Evolutionary conservation across 2,113 vertebrate species (phyloP).

Genomic region (Anseranas semipalmata): DNA sequence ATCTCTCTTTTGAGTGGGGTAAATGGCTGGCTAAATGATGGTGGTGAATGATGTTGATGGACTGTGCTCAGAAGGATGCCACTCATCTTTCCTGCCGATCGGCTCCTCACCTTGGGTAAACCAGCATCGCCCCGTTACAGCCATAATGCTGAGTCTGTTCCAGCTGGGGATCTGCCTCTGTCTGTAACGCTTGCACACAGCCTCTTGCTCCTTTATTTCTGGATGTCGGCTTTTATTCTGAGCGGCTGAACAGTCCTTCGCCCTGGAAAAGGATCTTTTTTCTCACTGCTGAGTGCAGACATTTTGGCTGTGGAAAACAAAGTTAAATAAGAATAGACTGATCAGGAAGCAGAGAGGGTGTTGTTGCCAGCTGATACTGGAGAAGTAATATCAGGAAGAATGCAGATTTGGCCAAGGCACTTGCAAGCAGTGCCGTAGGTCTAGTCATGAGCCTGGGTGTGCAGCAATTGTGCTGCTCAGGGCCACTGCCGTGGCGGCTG

Average conservation of each 20-base stretch:
- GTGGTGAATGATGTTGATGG: neutral
- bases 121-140: neutral
- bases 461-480: neutral
- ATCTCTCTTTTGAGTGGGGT: neutral
- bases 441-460: neutral
- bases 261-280: neutral
- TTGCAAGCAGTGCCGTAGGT: neutral
- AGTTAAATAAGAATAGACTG: conserved; percentile 24
- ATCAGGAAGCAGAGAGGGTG: conserved; percentile 29
- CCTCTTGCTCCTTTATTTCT: neutral
- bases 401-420: conserved; percentile 33
- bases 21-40: neutral
- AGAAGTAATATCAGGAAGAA: conserved; percentile 53
- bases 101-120: neutral
- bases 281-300: neutral
- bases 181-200: neutral
- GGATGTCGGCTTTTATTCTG: neutral
- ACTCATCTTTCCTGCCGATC: neutral
- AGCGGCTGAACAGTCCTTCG: rapidly evolving
- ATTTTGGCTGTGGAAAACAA: neutral
- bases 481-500: neutral
- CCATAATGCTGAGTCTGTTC: neutral
- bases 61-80: neutral
- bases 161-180: neutral
- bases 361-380: conserved; percentile 45